Percentiles rank a stretch among this genome's conserved stretches.
These are phyloP conservation scores for Cyanocitta stelleri DNA, from an alignment of 2,113 vertebrate genomes.

Conservation along the genomic window DNA sequence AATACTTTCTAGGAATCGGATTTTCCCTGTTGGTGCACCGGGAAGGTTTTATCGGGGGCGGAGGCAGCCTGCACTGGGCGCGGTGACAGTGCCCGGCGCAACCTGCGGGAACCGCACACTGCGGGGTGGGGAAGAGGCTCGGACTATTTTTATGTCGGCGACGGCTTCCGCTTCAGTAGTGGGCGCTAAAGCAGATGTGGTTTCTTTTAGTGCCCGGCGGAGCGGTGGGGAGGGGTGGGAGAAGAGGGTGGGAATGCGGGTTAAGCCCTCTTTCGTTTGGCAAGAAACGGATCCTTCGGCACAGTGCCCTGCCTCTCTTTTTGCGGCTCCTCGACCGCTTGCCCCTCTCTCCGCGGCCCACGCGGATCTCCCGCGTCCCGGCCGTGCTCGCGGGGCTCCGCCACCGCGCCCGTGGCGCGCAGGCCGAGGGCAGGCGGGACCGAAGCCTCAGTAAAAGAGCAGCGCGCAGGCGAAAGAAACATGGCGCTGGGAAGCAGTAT, in stretches of 20 bases:
- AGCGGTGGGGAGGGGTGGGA: neutral
- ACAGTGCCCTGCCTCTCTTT: neutral
- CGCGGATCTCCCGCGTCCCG: neutral
- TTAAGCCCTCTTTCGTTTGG: neutral
- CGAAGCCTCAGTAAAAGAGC: neutral
- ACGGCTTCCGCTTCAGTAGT: neutral
- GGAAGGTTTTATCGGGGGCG: neutral
- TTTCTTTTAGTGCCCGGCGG: neutral
- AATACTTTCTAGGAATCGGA: neutral
- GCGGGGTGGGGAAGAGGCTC: neutral
- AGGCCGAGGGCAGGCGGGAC: neutral
- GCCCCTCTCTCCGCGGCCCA: neutral
- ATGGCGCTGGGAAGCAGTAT: conserved; percentile 84
- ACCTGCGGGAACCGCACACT: neutral
- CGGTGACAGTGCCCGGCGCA: neutral
- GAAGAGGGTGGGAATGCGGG: too few species aligned
- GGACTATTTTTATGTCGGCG: neutral
- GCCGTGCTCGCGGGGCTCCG: neutral
- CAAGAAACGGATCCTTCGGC: neutral
- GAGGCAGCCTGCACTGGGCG: neutral
- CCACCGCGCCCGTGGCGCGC: neutral
- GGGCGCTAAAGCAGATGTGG: conserved; percentile 19
- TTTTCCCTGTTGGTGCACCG: neutral
- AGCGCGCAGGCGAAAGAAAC: conserved; percentile 63
- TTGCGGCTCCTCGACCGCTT: neutral